Evolutionary conservation across 2,888 invertebrate species (phyloP).

Genomic region (Aphodius granarius): DNA sequence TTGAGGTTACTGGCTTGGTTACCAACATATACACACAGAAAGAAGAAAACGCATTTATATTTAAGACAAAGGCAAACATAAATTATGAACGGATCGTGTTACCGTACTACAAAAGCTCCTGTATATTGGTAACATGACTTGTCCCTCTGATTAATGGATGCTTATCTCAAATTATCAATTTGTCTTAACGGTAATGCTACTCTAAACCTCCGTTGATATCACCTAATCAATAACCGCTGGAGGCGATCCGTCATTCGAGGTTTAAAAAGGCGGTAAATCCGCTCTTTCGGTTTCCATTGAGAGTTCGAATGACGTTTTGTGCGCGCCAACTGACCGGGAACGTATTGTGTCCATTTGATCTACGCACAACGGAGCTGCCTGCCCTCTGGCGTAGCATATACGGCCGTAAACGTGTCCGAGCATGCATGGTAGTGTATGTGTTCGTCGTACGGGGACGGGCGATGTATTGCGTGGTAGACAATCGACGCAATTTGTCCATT

Average conservation of each 20-base stretch:
- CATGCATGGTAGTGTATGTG: neutral
- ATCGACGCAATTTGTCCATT: conserved; percentile 11
- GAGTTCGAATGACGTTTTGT: neutral
- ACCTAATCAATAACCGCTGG: neutral
- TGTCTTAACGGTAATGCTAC: neutral
- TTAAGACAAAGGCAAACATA: too few species aligned
- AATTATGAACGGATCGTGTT: too few species aligned
- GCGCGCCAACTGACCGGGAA: conserved; percentile 2
- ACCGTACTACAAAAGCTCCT: too few species aligned
- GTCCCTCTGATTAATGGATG: neutral
- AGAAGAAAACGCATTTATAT: too few species aligned
- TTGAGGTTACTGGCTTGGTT: neutral
- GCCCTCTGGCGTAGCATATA: conserved; percentile 2
- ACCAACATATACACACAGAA: too few species aligned
- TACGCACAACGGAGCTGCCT: neutral
- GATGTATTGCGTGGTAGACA: neutral
- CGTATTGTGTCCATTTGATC: conserved; percentile 10
- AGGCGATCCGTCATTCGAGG: neutral
- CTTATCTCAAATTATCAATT: neutral
- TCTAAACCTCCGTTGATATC: neutral
- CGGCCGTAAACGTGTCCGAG: neutral
- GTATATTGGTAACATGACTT: neutral
- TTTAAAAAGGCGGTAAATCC: neutral
- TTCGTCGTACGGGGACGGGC: neutral
- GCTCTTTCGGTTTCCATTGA: neutral